Percentiles rank a stretch among this genome's conserved stretches.
phyloP scores from a whole-genome alignment of 2,888 invertebrate species.

The Stenotaenia linearis region DNA sequence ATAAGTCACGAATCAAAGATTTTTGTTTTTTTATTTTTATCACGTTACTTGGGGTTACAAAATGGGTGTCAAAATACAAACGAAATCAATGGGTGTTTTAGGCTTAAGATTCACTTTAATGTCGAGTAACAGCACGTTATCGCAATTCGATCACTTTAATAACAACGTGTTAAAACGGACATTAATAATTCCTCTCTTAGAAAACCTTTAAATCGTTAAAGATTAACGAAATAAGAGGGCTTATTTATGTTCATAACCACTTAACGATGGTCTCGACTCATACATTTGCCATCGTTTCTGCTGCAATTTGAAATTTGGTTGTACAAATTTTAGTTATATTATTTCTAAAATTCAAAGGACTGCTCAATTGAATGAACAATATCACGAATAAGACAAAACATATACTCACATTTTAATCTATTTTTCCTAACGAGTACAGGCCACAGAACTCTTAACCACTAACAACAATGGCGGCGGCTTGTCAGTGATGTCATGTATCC shows the following conservation, averaged over 20 bases:
- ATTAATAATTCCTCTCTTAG: too few species aligned
- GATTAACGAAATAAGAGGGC: neutral
- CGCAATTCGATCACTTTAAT: neutral
- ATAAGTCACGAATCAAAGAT: too few species aligned
- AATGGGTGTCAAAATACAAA: neutral
- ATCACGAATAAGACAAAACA: neutral
- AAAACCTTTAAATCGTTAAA: too few species aligned
- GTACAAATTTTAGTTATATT: neutral
- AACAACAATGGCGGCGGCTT: conserved; percentile 28
- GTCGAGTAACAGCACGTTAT: neutral
- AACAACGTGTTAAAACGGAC: neutral
- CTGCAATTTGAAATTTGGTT: neutral
- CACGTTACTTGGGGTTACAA: neutral
- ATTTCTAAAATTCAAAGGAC: neutral
- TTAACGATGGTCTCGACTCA: neutral
- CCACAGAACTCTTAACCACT: neutral
- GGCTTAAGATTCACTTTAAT: neutral
- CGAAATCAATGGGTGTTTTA: neutral
- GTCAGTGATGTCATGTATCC: conserved; percentile 21
- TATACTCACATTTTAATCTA: conserved; percentile 21
- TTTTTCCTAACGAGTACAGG: conserved; percentile 8
- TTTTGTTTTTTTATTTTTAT: neutral
- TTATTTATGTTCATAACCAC: neutral
- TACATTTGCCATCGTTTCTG: neutral
- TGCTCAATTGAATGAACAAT: neutral